Evolutionary conservation across 2,113 vertebrate species (phyloP).

Genomic region (Notothenia rossii): DNA sequence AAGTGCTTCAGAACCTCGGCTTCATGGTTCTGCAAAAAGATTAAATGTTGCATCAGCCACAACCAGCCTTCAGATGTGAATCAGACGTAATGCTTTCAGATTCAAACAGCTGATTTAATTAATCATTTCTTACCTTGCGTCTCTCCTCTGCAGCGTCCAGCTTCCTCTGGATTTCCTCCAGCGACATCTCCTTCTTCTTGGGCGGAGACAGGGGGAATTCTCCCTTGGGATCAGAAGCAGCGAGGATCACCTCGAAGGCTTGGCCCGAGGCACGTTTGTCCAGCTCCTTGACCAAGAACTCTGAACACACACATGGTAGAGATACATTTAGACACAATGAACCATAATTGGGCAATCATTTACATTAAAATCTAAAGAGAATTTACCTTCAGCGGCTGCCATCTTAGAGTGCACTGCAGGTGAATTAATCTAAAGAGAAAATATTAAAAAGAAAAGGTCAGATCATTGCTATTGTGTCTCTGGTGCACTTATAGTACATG

Average conservation of each 20-base stretch:
- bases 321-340: not conserved
- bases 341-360: not conserved
- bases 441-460: not conserved
- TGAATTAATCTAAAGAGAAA: constrained; percentile 37
- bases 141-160: constrained; percentile 96
- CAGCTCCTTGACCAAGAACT: constrained; percentile 95
- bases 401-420: constrained; percentile 63
- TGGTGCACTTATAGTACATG: not conserved
- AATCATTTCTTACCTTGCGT: constrained; percentile 87
- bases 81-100: not conserved
- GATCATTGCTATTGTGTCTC: not conserved
- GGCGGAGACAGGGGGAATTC: constrained; percentile 93
- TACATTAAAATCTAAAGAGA: not conserved
- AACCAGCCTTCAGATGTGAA: too few species aligned
- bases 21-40: constrained; percentile 89
- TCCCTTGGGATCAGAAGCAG: constrained; percentile 85
- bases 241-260: constrained; percentile 96
- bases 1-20: constrained; percentile 97
- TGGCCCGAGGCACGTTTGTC: constrained; percentile 97
- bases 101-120: not conserved
- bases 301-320: constrained; percentile 68
- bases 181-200: constrained; percentile 95
- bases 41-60: not conserved
- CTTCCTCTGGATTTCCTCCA: constrained; percentile 98
- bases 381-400: constrained; percentile 76